These are phyloP conservation scores for Pterobdella sp. DNA, from an alignment of 2,888 invertebrate genomes.

Conservation along the genomic window DNA sequence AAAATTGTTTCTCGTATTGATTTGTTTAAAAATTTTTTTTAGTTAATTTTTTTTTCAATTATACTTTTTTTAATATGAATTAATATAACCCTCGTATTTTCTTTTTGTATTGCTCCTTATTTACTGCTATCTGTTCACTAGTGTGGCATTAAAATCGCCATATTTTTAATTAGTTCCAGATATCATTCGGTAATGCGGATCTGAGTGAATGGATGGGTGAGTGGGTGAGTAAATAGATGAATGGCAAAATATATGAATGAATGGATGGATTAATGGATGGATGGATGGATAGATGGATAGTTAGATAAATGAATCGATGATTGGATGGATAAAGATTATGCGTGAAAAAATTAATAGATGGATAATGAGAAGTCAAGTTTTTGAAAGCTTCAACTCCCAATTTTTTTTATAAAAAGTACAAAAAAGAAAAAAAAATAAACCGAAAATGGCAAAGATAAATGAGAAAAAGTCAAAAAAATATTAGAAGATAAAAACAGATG, in stretches of 20 bases:
- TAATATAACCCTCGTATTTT: too few species aligned
- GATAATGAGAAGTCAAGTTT: not conserved
- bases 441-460: not conserved
- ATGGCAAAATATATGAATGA: not conserved
- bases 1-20: too few species aligned
- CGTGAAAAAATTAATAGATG: not conserved
- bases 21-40: not conserved
- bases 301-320: not conserved
- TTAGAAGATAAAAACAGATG: not conserved
- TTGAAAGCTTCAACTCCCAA: not conserved
- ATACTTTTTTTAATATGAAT: too few species aligned
- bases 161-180: not conserved
- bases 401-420: not conserved
- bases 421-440: not conserved
- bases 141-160: too few species aligned
- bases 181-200: not conserved
- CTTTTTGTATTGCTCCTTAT: too few species aligned
- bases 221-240: not conserved
- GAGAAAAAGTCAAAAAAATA: not conserved
- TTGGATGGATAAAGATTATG: not conserved
- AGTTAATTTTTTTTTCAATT: too few species aligned
- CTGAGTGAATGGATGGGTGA: not conserved
- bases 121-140: too few species aligned
- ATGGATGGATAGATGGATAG: not conserved
- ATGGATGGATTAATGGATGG: not conserved